Evolutionary conservation across 2,113 vertebrate species (phyloP).

Genomic region (Daubentonia madagascariensis): DNA sequence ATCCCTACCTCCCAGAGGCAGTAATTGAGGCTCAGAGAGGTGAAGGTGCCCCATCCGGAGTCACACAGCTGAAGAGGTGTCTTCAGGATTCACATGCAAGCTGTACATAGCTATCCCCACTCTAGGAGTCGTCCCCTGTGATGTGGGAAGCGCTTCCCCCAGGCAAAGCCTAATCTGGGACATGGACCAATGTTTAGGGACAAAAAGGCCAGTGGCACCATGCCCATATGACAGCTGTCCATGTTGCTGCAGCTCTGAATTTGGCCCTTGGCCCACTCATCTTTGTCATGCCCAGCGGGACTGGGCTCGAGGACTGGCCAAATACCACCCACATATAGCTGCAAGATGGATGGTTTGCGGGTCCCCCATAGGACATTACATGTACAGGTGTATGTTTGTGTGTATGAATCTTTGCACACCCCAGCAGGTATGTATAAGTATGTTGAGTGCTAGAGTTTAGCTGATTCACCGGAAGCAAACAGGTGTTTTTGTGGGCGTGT

Average conservation of each 20-base stretch:
- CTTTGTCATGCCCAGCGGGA: neutral
- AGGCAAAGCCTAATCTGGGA: neutral
- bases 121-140: neutral
- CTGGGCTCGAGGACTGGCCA: neutral
- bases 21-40: neutral
- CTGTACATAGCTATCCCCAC: neutral
- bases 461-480: neutral
- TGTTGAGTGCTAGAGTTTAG: neutral
- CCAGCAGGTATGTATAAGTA: neutral
- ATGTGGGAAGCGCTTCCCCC: neutral
- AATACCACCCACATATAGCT: neutral
- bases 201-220: neutral
- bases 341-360: neutral
- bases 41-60: neutral
- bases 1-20: neutral
- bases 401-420: neutral
- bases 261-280: neutral
- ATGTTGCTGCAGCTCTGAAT: neutral
- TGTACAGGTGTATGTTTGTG: neutral
- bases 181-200: neutral
- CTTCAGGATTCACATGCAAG: neutral
- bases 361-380: neutral
- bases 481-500: neutral
- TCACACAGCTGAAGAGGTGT: neutral
- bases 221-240: neutral